Base-by-base conservation (phyloP, 2,888 invertebrate species). In the Celastrina argiolus region DNA sequence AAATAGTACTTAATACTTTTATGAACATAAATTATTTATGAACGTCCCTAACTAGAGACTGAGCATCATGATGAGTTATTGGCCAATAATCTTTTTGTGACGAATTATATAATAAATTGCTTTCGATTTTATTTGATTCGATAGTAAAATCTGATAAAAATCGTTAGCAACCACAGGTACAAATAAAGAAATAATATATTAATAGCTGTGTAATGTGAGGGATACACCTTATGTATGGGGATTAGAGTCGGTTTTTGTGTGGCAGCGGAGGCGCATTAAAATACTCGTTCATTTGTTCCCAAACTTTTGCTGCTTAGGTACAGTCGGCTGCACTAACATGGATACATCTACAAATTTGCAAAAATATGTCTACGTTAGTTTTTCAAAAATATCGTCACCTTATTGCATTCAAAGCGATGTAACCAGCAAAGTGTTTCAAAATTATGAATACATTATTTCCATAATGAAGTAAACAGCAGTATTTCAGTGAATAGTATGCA, bases 91-190 rank as follows among this genome's bases (percentile, higher is more conserved):
- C 22, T 12, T 51, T 12, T 51, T 22, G 36, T 36, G 22, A 51
- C 51, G 5, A 51, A 14, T 26, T 26, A 8, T 51, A 22, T 22
- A 51, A 10, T 10, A 10, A 36, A 36, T 36, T 12, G 12, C 36
- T 36, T 36, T 51, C 51, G 10, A 18, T 45, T 18, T 45, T 45
- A 45, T 45, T 45, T 22, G 12, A 51, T 51, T 51, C 51, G 51
- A 51, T 51, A 51, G 12, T 51, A 51, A 51, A 51, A 51, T 51
- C 22, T 26, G 51, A 51, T 51, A 51, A 51, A 51, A 51, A 51
- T 26, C 51, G 22, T 36, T 36, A 12, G 36, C 36, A 36, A 3
- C 22, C 51, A 4, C 22, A 10, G 26, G 45, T 26, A 22, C 22
- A 51, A 51, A 51, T 14, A 51, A 51, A 51, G 51, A 51, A 51